Conservation (phyloP, 2,888 invertebrate genomes). For the Temnothorax ravouxi region DNA sequence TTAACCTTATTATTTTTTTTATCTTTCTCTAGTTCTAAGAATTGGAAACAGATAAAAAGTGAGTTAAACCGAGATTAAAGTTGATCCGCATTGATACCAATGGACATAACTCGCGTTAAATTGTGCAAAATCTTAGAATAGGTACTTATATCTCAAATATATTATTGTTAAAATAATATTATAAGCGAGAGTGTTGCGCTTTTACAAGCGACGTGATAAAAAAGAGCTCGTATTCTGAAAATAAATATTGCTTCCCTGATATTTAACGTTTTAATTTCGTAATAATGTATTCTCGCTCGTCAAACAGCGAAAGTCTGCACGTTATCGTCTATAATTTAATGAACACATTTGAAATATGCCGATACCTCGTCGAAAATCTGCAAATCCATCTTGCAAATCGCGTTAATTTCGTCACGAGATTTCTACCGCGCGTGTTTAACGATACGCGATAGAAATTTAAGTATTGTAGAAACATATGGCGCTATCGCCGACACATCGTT, state of each 20-base stretch:
- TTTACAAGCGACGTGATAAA: constrained; percentile 23
- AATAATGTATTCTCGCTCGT: constrained; percentile 24
- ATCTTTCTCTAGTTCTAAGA: neutral
- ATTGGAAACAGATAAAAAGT: neutral
- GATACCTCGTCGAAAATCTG: constrained; percentile 19
- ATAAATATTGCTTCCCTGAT: constrained; percentile 48
- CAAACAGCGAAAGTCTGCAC: constrained; percentile 31
- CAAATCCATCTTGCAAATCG: neutral
- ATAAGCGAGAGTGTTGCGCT: neutral
- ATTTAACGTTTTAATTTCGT: constrained; percentile 22
- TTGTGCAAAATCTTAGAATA: constrained; percentile 21
- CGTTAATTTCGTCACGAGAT: neutral
- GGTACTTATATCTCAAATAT: neutral
- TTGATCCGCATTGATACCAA: neutral
- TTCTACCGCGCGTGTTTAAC: neutral
- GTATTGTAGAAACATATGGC: constrained; percentile 19
- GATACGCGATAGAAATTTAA: neutral
- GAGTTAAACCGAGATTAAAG: neutral
- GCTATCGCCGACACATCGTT: neutral
- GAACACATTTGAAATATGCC: constrained; percentile 51
- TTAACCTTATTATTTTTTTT: neutral
- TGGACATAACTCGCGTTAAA: neutral
- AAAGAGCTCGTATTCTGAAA: constrained; percentile 40
- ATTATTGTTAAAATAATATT: constrained; percentile 16
- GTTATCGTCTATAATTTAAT: constrained; percentile 49